These are phyloP conservation scores for Porites rus DNA, from an alignment of 92 coral and sea anemone genomes.

Conservation along the genomic window DNA sequence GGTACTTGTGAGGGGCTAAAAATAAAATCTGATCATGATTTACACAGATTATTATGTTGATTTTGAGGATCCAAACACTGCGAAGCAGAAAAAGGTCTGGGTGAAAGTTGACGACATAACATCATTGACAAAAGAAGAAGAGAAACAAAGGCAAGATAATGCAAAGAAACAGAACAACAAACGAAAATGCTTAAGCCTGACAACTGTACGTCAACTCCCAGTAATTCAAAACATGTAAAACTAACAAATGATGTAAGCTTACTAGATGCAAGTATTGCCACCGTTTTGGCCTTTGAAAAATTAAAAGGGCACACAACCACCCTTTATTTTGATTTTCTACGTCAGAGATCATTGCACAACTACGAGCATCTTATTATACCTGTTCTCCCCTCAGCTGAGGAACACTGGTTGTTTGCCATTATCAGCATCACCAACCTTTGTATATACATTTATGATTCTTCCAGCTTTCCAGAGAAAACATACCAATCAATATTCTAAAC, in stretches of 20 bases:
- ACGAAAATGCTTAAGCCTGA: slow-evolving; percentile 11
- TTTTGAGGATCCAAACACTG: slow-evolving; percentile 41
- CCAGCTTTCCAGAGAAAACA: slow-evolving; percentile 14
- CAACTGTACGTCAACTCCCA: slow-evolving; percentile 18
- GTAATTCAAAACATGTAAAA: slow-evolving; percentile 29
- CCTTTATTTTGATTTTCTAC: slow-evolving; percentile 33
- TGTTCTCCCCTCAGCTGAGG: slow-evolving; percentile 35
- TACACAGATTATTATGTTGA: slow-evolving; percentile 45
- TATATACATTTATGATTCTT: slow-evolving; percentile 5
- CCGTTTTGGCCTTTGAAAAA: slow-evolving; percentile 33
- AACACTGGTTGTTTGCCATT: slow-evolving; percentile 39
- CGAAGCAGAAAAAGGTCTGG: slow-evolving; percentile 29
- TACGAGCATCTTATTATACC: slow-evolving; percentile 31
- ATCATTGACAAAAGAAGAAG: slow-evolving; percentile 41
- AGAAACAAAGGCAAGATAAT: slow-evolving; percentile 33
- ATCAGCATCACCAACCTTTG: slow-evolving; percentile 22
- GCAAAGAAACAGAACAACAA: slow-evolving; percentile 20
- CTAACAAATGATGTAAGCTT: slow-evolving; percentile 3
- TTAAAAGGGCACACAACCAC: slow-evolving; percentile 32
- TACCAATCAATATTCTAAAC: slow-evolving; percentile 20
- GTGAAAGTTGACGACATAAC: slow-evolving; percentile 42
- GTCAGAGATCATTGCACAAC: slow-evolving; percentile 15
- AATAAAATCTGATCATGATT: slow-evolving; percentile 37
- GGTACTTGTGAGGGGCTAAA: slow-evolving; percentile 40
- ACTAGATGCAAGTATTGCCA: slow-evolving; percentile 34